A percentile compares a stretch with the other conserved stretches of the same genome.
Evolutionary conservation across 2,797 vertebrate genomes (phyloP).

Genomic region (Dicrostonyx torquatus): DNA sequence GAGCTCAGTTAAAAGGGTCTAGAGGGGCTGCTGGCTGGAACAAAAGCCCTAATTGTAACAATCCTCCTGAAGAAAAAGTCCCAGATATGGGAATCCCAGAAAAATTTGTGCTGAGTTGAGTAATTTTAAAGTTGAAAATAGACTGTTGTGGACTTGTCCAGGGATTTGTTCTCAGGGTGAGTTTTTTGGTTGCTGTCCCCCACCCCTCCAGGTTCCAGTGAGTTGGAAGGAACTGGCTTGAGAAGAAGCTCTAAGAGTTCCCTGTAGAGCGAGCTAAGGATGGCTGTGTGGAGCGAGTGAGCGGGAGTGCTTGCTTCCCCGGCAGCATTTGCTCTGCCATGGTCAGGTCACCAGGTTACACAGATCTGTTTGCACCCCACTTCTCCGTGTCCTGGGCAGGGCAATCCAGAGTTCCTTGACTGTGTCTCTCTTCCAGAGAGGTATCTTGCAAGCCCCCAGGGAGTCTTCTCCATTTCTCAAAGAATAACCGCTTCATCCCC

Average conservation of each 20-base stretch:
- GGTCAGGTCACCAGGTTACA: background rate
- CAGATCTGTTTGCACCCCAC: background rate
- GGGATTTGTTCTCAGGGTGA: conserved; percentile 58
- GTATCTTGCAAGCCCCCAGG: background rate
- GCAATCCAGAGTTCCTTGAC: background rate
- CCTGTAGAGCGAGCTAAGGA: conserved; percentile 38
- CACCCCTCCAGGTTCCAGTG: background rate
- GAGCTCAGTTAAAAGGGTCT: conserved; percentile 13
- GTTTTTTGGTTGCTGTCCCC: background rate
- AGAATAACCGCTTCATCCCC: background rate
- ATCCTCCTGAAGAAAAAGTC: background rate
- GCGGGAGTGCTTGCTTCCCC: background rate
- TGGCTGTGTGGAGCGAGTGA: fast-evolving
- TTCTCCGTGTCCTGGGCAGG: background rate
- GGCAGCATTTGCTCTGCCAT: background rate
- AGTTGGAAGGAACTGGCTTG: conserved; percentile 40
- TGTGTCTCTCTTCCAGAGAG: background rate
- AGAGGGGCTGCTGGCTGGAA: background rate
- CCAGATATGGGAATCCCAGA: conserved; percentile 43
- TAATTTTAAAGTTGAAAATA: conserved; percentile 53
- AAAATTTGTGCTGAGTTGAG: conserved; percentile 6
- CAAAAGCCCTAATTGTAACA: background rate
- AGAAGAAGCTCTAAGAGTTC: conserved; percentile 11
- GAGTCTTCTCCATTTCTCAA: background rate
- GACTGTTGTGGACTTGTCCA: background rate